These are phyloP conservation scores for Neomorphus geoffroyi DNA, from an alignment of 2,797 vertebrate species.

Conservation along the genomic window DNA sequence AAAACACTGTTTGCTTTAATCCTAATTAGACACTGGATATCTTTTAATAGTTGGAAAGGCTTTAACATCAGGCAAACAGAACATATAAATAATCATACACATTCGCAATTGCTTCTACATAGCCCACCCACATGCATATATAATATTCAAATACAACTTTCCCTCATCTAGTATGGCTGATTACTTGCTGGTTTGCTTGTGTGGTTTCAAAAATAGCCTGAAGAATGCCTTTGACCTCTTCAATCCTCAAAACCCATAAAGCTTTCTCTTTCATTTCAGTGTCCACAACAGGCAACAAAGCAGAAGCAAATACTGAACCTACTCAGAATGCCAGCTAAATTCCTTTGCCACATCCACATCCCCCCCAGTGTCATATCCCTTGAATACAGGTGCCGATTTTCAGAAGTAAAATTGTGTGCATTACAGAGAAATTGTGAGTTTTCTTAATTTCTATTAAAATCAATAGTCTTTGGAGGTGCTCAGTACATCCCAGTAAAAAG, in stretches of 20 bases:
- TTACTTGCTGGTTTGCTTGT: not conserved
- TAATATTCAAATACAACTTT: not conserved
- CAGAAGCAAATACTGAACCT: not conserved
- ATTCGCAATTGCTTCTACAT: not conserved
- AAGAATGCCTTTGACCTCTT: not conserved
- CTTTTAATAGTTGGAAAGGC: not conserved
- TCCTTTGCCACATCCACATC: not conserved
- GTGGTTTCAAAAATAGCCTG: not conserved
- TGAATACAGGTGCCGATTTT: not conserved
- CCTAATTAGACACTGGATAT: not conserved
- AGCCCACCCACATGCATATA: not conserved
- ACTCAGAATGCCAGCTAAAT: not conserved
- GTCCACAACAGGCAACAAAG: not conserved
- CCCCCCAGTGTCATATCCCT: not conserved
- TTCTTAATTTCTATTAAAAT: not conserved
- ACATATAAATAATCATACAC: not conserved
- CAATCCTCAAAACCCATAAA: not conserved
- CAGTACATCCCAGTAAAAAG: not conserved
- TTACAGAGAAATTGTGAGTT: not conserved
- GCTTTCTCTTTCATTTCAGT: not conserved
- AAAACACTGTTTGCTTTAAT: not conserved
- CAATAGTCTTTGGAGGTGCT: not conserved
- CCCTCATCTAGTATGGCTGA: not conserved
- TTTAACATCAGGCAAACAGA: not conserved
- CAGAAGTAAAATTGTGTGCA: not conserved